Conservation (phyloP, 1,140 invertebrate species). For the Lasioglossum albipes region DNA sequence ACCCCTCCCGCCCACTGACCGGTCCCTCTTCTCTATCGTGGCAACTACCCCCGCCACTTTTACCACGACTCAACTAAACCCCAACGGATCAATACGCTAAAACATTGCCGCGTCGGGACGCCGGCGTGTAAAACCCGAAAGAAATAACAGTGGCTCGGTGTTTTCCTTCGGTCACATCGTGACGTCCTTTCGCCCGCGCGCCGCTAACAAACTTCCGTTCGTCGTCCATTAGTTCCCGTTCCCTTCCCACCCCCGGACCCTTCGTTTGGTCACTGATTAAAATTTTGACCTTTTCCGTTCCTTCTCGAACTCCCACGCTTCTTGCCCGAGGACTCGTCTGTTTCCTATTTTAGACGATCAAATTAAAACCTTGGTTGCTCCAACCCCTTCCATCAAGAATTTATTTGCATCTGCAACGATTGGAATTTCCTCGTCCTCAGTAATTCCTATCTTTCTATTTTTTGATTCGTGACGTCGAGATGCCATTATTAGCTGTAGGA, state of each 20-base stretch:
- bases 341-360: too few species aligned
- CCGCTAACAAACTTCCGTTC: conserved; percentile 37
- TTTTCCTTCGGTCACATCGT: conserved; percentile 43
- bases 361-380: too few species aligned
- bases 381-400: too few species aligned
- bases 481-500: too few species aligned
- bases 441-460: too few species aligned
- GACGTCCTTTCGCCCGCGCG: conserved; percentile 5
- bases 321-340: too few species aligned
- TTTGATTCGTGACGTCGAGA: too few species aligned
- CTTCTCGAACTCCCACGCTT: too few species aligned
- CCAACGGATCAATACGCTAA: conserved; percentile 79
- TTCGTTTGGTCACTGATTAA: conserved; percentile 24
- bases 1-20: conserved; percentile 48
- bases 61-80: conserved; percentile 71
- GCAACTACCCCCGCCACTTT: conserved; percentile 61
- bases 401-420: too few species aligned
- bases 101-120: conserved; percentile 78
- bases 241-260: not conserved
- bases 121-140: conserved; percentile 70
- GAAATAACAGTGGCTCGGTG: conserved; percentile 54
- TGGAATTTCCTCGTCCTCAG: too few species aligned
- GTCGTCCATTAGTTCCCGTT: not conserved
- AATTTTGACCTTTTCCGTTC: conserved; percentile 18
- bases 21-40: conserved; percentile 45